Base-by-base conservation (phyloP, 2,113 vertebrate species). In the Willisornis vidua region DNA sequence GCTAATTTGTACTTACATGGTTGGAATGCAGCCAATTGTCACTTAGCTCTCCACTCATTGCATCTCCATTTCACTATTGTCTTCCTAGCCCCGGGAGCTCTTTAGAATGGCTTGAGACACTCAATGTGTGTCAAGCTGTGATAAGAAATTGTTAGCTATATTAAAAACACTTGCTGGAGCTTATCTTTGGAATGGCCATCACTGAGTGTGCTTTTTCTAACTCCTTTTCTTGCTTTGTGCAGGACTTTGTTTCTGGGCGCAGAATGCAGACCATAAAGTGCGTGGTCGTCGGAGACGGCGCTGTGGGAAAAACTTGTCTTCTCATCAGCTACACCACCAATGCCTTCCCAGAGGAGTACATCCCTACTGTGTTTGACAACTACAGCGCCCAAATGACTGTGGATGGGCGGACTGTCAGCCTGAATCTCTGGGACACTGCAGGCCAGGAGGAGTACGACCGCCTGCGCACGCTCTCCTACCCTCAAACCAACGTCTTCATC, bases 251-350 rank as follows among this genome's bases (percentile, higher is more conserved):
- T 59, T 70, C 97, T 97, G 97, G 97, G 97, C 97, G 93, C 98
- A 99, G 98, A 92, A 99, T 99, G 99, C 99, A 99, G 98, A 99
- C 98, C 7, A 99, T 99, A 95, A 99, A 99, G 98, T 99, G 99
- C 55, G 99, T 99, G 67, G 99, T 99, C 22, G 99, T 99, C 67
- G 99, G 99, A 68, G 99, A 99, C 20, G 99, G 99, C 14, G 99
- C 99, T 26, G 99, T 99, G 65, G 99, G 99, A n/a, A 99, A 99
- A 98, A 99, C 99, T 14, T 99, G 99, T 80, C 98, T 99, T 28
- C 99, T 99, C 75, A 99, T 99, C 97, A 99, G 99, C 67, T 99
- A 99, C 59, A 99, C 99, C 85, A 99, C 99, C 89, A 99, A 99
- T 61, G 98, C 99, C 96, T 99, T 99, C 96, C 98, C 99, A 0